Evolutionary conservation across 2,888 invertebrate genomes (phyloP).

Genomic region (Nomada fucata): DNA sequence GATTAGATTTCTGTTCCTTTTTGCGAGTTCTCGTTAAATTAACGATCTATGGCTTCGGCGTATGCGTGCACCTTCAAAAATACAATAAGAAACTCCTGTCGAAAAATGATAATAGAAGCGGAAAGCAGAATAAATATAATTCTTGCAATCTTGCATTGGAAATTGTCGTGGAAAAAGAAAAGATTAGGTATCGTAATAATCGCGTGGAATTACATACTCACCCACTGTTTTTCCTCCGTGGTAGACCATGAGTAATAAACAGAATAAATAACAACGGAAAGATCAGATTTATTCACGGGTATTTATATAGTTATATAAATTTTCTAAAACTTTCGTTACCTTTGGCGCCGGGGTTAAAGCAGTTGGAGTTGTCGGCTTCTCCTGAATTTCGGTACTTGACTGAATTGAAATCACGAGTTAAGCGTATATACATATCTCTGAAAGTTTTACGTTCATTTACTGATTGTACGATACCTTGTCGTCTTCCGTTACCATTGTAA

Average conservation of each 20-base stretch:
- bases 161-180: background rate
- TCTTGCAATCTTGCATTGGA: background rate
- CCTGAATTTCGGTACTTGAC: slow-evolving; percentile 79
- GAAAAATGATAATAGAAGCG: background rate
- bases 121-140: background rate
- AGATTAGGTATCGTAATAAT: background rate
- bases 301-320: slow-evolving; percentile 3
- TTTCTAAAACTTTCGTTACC: slow-evolving; percentile 69
- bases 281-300: slow-evolving; percentile 17
- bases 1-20: slow-evolving; percentile 17
- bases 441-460: slow-evolving; percentile 7
- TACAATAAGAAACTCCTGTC: background rate
- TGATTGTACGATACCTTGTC: slow-evolving; percentile 72
- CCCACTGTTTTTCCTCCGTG: slow-evolving; percentile 75
- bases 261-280: slow-evolving; percentile 32
- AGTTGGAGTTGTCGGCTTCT: slow-evolving; percentile 78
- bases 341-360: slow-evolving; percentile 77
- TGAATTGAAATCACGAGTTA: slow-evolving; percentile 64
- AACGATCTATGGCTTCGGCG: background rate
- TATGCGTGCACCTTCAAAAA: background rate
- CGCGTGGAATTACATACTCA: slow-evolving; percentile 67
- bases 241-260: slow-evolving; percentile 69
- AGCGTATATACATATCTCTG: background rate
- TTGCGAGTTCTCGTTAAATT: too few relatives aligned
- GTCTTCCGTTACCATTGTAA: slow-evolving; percentile 72